Evolutionary conservation across 2,797 vertebrate species (phyloP).

Genomic region (Gallinago solitaria): DNA sequence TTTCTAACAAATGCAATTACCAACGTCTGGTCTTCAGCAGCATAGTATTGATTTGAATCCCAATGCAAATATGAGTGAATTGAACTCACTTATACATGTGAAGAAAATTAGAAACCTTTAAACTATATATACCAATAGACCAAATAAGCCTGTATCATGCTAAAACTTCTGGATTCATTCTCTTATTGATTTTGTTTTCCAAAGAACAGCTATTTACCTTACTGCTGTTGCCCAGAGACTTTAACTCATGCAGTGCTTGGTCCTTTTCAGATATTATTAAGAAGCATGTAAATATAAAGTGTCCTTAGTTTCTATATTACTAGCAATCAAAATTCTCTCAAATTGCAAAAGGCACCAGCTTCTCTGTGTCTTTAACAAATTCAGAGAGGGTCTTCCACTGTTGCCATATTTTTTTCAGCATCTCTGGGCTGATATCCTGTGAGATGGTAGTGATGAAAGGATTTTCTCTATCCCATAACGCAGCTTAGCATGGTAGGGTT

Average conservation of each 20-base stretch:
- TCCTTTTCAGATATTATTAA: not conserved
- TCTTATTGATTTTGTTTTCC: not conserved
- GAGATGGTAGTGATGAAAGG: not conserved
- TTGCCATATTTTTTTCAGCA: not conserved
- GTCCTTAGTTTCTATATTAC: not conserved
- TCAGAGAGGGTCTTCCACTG: not conserved
- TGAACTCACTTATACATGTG: not conserved
- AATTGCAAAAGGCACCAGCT: not conserved
- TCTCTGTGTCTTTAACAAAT: not conserved
- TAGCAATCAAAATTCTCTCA: not conserved
- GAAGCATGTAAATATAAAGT: not conserved
- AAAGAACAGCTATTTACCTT: not conserved
- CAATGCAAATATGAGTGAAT: not conserved
- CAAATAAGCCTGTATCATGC: not conserved
- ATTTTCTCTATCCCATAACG: not conserved
- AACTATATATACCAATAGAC: not conserved
- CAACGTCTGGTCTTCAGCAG: not conserved
- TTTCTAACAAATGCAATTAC: not conserved
- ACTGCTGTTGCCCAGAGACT: not conserved
- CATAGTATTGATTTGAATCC: not conserved
- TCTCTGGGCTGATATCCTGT: not conserved
- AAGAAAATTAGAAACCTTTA: not conserved
- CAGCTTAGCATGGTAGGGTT: not conserved
- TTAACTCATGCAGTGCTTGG: not conserved
- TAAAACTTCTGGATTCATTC: not conserved